A percentile compares a stretch with the other conserved stretches of the same genome.
Evolutionary conservation across 2,797 vertebrate species (phyloP).

Genomic region (Allenopithecus nigroviridis): DNA sequence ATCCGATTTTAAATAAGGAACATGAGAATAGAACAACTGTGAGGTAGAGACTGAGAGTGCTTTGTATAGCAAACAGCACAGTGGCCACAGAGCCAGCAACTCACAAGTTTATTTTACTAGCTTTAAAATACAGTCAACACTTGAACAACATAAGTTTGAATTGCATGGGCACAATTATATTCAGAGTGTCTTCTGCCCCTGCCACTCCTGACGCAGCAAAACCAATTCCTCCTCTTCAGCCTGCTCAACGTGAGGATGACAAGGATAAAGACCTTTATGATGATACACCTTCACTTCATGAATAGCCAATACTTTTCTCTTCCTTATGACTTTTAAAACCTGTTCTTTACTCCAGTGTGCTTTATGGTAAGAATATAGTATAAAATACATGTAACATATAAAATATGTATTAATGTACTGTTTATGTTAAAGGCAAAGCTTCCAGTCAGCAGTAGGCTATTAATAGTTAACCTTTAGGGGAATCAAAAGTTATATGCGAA

Average conservation of each 20-base stretch:
- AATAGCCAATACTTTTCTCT: not conserved
- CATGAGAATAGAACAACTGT: fast-evolving
- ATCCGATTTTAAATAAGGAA: not conserved
- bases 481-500: not conserved
- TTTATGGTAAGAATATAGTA: not conserved
- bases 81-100: not conserved
- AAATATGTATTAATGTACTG: not conserved
- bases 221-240: not conserved
- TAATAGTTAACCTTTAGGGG: not conserved
- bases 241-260: no score
- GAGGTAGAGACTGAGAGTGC: fast-evolving
- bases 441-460: not conserved
- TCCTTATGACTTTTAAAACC: not conserved
- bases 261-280: not conserved
- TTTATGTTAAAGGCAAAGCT: not conserved
- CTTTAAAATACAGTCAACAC: not conserved
- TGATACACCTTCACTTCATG: no score
- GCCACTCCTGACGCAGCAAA: not conserved
- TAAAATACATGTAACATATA: not conserved
- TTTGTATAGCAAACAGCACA: not conserved
- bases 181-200: not conserved
- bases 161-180: fast-evolving
- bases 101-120: not conserved
- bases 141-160: not conserved
- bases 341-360: not conserved